Evolutionary conservation across 2,113 vertebrate species (phyloP).

Genomic region (Mesembrinibis cayennensis): DNA sequence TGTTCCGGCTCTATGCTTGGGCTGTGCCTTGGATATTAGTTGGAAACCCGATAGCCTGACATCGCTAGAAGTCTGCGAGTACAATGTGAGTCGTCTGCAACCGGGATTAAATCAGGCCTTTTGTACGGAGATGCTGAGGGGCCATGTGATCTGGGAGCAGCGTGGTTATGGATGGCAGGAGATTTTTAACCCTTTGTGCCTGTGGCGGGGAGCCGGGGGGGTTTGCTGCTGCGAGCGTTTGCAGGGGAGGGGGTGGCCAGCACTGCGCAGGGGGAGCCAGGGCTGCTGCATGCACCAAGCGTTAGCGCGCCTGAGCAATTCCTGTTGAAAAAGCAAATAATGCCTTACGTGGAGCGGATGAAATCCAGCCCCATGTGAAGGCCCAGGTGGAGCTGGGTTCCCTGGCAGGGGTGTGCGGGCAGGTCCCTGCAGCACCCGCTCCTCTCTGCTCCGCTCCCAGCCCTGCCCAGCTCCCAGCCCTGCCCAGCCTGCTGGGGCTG

Average conservation of each 20-base stretch:
- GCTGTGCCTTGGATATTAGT: conserved; percentile 60
- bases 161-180: background rate
- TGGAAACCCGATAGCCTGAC: conserved; percentile 68
- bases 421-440: rapidly evolving
- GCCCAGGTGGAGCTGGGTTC: background rate
- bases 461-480: background rate
- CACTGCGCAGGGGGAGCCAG: background rate
- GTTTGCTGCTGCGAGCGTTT: background rate
- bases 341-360: rapidly evolving
- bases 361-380: background rate
- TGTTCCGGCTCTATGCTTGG: conserved; percentile 52
- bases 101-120: conserved; percentile 58
- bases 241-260: background rate
- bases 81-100: conserved; percentile 38
- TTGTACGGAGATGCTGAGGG: conserved; percentile 49
- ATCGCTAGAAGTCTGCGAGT: conserved; percentile 15
- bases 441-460: background rate
- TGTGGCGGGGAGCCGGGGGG: rapidly evolving
- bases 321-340: background rate
- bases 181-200: conserved; percentile 9
- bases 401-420: rapidly evolving
- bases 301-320: rapidly evolving
- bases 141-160: background rate
- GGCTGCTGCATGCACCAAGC: rapidly evolving
- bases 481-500: background rate